Conservation (phyloP, 2,797 vertebrate species). For the Macrochelys suwanniensis region DNA sequence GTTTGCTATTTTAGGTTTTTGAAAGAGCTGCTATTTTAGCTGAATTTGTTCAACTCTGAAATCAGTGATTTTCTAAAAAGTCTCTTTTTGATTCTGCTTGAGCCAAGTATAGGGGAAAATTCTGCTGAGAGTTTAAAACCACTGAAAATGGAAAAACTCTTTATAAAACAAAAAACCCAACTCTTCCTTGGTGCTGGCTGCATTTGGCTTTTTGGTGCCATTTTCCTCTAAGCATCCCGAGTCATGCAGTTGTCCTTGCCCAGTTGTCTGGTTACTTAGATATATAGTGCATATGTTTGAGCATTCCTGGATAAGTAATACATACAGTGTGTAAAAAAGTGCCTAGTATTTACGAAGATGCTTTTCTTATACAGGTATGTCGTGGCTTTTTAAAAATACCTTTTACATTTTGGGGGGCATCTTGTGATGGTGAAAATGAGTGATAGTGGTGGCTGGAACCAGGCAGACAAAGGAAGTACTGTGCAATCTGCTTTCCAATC, state of each 20-base stretch:
- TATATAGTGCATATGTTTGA: background rate
- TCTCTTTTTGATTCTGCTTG: background rate
- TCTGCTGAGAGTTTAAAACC: no score
- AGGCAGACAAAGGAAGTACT: no score
- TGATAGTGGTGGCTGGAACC: background rate
- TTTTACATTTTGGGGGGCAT: background rate
- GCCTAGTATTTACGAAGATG: background rate
- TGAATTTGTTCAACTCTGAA: background rate
- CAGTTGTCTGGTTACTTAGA: background rate
- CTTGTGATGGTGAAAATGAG: background rate
- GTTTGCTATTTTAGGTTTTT: background rate
- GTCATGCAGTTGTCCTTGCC: constrained; percentile 14
- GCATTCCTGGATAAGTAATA: constrained; percentile 31
- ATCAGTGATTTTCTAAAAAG: background rate
- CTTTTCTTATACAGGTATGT: background rate
- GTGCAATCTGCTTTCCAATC: no score
- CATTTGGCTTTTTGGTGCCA: no score
- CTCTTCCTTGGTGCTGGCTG: background rate
- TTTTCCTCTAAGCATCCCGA: background rate
- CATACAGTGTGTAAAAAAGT: background rate
- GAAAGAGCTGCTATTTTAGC: background rate
- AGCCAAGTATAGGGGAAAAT: no score
- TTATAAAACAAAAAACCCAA: background rate
- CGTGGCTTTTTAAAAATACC: background rate
- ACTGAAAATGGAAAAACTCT: background rate